phyloP scores from a whole-genome alignment of 2,888 invertebrate genomes.

The Leucozona laternaria region DNA sequence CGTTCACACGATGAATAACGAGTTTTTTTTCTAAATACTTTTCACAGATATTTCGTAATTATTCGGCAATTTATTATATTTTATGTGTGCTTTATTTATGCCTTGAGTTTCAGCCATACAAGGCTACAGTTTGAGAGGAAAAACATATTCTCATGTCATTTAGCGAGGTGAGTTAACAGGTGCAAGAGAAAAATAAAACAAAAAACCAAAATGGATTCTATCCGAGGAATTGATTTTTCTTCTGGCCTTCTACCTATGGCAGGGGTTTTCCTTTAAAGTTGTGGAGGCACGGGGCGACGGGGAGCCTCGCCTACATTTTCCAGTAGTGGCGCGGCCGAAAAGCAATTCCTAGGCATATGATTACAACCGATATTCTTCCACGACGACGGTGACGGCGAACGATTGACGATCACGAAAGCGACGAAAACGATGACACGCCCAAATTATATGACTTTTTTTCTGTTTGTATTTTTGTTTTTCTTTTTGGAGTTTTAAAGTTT shows the following conservation, averaged over 20 bases:
- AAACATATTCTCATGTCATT: conserved; percentile 57
- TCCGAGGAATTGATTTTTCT: conserved; percentile 69
- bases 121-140: conserved; percentile 29
- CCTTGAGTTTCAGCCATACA: conserved; percentile 30
- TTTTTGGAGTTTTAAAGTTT: conserved; percentile 13
- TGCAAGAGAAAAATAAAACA: conserved; percentile 53
- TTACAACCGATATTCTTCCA: conserved; percentile 33
- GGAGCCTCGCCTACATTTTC: conserved; percentile 63
- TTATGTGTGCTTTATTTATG: conserved; percentile 20
- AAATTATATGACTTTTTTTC: conserved; percentile 56
- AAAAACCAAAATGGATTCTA: conserved; percentile 71
- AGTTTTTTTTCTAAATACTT: conserved; percentile 38
- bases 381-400: conserved; percentile 39
- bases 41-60: conserved; percentile 36
- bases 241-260: conserved; percentile 42
- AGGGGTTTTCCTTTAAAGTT: conserved; percentile 35
- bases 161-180: conserved; percentile 71
- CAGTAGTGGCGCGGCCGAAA: conserved; percentile 6
- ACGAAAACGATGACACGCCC: conserved; percentile 71
- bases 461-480: conserved; percentile 16
- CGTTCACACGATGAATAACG: conserved; percentile 24
- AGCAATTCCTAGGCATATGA: neutral
- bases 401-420: conserved; percentile 47
- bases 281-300: conserved; percentile 26
- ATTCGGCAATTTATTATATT: conserved; percentile 50